Evolutionary conservation across 2,113 vertebrate species (phyloP).

Genomic region (Cryptomyrus ogoouensis): DNA sequence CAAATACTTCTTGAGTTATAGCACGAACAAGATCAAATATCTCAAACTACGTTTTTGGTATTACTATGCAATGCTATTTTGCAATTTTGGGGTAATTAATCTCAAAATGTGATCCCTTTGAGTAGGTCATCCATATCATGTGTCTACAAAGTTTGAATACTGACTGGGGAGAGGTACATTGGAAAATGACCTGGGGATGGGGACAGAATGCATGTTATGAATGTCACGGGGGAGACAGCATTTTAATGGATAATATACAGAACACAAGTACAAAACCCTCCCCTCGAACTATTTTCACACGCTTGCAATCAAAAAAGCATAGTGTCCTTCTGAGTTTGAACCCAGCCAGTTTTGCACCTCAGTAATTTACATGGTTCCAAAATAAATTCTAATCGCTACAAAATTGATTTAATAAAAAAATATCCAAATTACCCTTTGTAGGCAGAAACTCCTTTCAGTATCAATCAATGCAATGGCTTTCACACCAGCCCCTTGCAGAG

Average conservation of each 20-base stretch:
- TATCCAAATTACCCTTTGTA: background rate
- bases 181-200: background rate
- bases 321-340: background rate
- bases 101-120: background rate
- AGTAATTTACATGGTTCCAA: background rate
- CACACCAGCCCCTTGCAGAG: slow-evolving; percentile 35
- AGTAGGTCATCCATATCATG: background rate
- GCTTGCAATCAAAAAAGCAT: too few relatives aligned
- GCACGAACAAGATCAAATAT: background rate
- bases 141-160: background rate
- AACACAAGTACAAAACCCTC: background rate
- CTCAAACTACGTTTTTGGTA: background rate
- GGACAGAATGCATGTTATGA: background rate
- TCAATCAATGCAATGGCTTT: slow-evolving; percentile 42
- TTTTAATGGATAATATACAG: background rate
- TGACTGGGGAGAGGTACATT: background rate
- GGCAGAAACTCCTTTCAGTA: slow-evolving; percentile 32
- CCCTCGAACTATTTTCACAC: background rate
- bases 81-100: background rate
- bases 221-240: background rate
- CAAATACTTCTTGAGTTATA: background rate
- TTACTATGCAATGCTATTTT: background rate
- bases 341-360: background rate
- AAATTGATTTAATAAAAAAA: slow-evolving; percentile 30
- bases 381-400: slow-evolving; percentile 36